Evolutionary conservation across 2,797 vertebrate genomes (phyloP).

Genomic region (Graptemys geographica): DNA sequence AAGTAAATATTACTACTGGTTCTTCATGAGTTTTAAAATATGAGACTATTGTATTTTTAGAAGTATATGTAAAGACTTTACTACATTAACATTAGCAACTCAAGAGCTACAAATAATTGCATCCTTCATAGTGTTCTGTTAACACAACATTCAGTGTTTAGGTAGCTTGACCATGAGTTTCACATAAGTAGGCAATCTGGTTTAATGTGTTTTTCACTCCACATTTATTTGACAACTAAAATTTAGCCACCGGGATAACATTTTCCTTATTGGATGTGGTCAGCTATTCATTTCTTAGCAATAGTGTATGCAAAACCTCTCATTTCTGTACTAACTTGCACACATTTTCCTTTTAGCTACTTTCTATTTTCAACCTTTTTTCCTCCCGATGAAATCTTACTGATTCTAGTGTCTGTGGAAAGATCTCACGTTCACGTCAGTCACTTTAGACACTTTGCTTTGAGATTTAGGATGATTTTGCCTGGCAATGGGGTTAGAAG

Average conservation of each 20-base stretch:
- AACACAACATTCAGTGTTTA: neutral
- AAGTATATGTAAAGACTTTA: neutral
- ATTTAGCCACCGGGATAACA: neutral
- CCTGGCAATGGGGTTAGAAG: fast-evolving
- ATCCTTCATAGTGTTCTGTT: neutral
- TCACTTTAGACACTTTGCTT: neutral
- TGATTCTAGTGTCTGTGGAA: fast-evolving
- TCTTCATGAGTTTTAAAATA: fast-evolving
- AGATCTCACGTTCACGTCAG: fast-evolving
- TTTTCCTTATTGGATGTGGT: neutral
- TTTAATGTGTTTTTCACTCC: neutral
- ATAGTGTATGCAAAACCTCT: neutral
- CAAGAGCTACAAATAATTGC: neutral
- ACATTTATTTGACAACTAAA: neutral
- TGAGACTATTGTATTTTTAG: fast-evolving
- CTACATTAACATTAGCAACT: neutral
- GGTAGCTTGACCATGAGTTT: neutral
- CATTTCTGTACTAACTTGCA: neutral
- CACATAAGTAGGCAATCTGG: neutral
- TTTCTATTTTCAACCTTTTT: neutral
- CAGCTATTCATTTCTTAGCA: neutral
- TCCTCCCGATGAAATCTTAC: fast-evolving
- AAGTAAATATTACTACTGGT: neutral
- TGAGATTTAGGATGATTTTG: fast-evolving
- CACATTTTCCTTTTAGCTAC: neutral